Percentiles rank a stretch among this genome's conserved stretches.
phyloP scores from a whole-genome alignment of 2,797 vertebrate species.

The Eupleurogrammus muticus region DNA sequence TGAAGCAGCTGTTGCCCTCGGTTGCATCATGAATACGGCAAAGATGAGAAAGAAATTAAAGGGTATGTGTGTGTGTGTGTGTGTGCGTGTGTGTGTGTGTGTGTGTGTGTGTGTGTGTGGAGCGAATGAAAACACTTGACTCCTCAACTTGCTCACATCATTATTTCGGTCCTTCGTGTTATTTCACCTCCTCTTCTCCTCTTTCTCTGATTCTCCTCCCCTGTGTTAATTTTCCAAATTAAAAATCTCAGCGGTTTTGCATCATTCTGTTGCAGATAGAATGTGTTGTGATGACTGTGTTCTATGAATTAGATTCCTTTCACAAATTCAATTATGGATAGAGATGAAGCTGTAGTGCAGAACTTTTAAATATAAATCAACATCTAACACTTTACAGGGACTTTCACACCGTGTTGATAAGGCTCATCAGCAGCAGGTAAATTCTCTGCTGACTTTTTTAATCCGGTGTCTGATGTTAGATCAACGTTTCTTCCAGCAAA shows the following conservation, averaged over 20 bases:
- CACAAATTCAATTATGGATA: conserved; percentile 48
- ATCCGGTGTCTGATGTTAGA: no score
- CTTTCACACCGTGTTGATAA: no score
- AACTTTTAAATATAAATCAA: no score
- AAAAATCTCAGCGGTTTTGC: conserved; percentile 45
- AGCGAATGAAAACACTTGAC: conserved; percentile 48
- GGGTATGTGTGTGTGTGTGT: no score
- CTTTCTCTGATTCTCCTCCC: conserved; percentile 36
- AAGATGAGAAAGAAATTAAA: conserved; percentile 63
- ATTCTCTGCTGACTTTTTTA: no score
- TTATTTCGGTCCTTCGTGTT: conserved; percentile 14
- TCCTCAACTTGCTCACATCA: conserved; percentile 30
- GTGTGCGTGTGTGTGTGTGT: no score
- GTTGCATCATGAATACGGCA: conserved; percentile 74
- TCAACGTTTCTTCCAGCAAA: no score
- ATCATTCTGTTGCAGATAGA: conserved; percentile 42
- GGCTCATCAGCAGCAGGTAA: no score
- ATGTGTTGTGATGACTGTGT: conserved; percentile 14
- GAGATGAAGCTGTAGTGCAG: no score
- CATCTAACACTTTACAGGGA: no score
- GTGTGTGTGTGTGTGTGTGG: no score
- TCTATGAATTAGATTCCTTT: conserved; percentile 39
- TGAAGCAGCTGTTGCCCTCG: conserved; percentile 64
- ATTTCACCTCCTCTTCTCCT: conserved; percentile 32
- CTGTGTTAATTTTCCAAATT: conserved; percentile 47